A percentile compares a stretch with the other conserved stretches of the same genome.
phyloP scores from a whole-genome alignment of 2,797 vertebrate genomes.

The Triplophysa yarkandensis region DNA sequence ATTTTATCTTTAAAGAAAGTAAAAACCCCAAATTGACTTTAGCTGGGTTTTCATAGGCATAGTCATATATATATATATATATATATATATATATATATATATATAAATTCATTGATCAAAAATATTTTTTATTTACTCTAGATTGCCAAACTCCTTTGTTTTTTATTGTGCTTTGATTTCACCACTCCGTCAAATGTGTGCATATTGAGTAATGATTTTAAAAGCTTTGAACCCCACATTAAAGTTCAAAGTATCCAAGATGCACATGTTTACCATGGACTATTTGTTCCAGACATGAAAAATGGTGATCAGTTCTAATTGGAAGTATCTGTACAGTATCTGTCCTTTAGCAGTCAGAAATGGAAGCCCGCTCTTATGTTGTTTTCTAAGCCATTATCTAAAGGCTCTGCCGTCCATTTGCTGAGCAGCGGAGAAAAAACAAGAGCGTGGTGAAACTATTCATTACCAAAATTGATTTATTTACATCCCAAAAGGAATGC shows the following conservation, averaged over 20 bases:
- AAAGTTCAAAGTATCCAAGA: slow-evolving; percentile 16
- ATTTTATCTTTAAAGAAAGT: no score
- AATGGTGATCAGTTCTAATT: slow-evolving; percentile 31
- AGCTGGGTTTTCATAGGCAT: no score
- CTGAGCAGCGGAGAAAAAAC: slow-evolving; percentile 39
- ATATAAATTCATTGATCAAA: no score
- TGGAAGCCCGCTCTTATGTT: slow-evolving; percentile 43
- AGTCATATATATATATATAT: no score
- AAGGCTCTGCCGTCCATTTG: slow-evolving; percentile 36
- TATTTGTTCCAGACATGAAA: slow-evolving; percentile 12
- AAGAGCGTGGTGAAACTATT: slow-evolving; percentile 59
- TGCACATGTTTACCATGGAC: neutral
- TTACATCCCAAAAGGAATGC: slow-evolving; percentile 54
- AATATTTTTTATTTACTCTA: neutral
- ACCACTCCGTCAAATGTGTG: neutral
- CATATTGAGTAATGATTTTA: slow-evolving; percentile 24
- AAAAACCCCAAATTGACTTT: no score
- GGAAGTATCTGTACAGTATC: slow-evolving; percentile 10
- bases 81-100: no score
- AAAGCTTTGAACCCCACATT: slow-evolving; percentile 14
- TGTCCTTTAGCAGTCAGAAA: slow-evolving; percentile 19
- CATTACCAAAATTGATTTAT: slow-evolving; percentile 68
- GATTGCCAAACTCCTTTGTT: no score
- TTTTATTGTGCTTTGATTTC: neutral
- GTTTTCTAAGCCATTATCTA: slow-evolving; percentile 51